These are phyloP conservation scores for Trimorus sp. DNA, from an alignment of 2,888 invertebrate species.

Conservation along the genomic window DNA sequence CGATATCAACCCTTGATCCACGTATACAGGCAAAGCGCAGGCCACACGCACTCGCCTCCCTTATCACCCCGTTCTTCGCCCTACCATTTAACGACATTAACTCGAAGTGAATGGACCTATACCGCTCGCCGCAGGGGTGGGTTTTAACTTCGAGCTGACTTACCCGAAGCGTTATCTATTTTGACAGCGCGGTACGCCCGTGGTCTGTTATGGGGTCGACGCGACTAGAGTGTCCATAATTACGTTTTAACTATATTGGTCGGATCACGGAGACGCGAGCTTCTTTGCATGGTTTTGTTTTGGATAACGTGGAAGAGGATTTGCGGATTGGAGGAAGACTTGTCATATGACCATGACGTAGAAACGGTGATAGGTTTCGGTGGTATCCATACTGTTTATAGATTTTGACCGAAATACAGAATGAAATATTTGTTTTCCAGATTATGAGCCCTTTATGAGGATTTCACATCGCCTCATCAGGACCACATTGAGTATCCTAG, in stretches of 20 bases:
- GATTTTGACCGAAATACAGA: no score
- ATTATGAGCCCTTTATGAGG: no score
- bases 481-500: no score
- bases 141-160: conserved; percentile 80
- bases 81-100: conserved; percentile 79
- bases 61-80: conserved; percentile 67
- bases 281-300: no score
- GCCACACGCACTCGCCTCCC: conserved; percentile 61
- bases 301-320: no score
- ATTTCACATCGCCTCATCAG: no score
- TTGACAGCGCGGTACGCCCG: conserved; percentile 80
- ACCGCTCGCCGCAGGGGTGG: conserved; percentile 74
- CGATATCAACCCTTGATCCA: conserved; percentile 72
- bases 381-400: no score
- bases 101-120: conserved; percentile 78
- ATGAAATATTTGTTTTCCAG: no score
- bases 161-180: conserved; percentile 81
- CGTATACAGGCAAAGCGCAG: conserved; percentile 56
- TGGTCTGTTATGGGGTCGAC: conserved; percentile 76
- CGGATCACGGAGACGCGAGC: background rate
- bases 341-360: no score
- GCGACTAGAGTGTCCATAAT: conserved; percentile 73
- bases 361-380: no score
- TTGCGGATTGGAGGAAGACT: no score
- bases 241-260: conserved; percentile 76